Percentiles rank a stretch among this genome's conserved stretches.
Conservation (phyloP, 2,113 vertebrate species). For the Istiophorus platypterus region DNA sequence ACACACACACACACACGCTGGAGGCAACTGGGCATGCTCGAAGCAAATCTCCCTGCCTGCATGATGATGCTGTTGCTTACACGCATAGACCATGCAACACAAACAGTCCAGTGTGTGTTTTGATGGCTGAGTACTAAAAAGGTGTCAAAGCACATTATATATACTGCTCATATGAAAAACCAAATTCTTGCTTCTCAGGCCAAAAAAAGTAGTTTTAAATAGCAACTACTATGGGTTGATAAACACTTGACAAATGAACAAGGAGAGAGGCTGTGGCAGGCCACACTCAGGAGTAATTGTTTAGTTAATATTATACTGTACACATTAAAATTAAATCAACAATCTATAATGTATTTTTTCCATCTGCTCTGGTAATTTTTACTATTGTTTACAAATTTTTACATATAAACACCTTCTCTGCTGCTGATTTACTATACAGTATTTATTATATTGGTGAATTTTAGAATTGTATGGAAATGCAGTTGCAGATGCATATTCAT, state of each 20-base stretch:
- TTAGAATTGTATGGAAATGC: background rate
- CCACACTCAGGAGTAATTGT: background rate
- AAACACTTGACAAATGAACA: background rate
- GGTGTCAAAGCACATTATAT: background rate
- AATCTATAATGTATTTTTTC: background rate
- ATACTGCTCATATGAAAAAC: background rate
- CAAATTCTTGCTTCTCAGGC: background rate
- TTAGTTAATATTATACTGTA: background rate
- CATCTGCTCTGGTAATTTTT: background rate
- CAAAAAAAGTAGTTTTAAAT: too few species aligned
- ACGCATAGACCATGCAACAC: constrained; percentile 42
- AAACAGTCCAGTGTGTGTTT: constrained; percentile 23
- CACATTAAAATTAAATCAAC: background rate
- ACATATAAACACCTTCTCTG: background rate
- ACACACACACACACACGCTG: constrained; percentile 37
- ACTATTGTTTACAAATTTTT: too few species aligned
- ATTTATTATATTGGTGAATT: background rate
- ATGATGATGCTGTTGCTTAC: constrained; percentile 68
- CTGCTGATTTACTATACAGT: background rate
- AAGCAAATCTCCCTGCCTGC: constrained; percentile 59
- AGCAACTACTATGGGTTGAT: constrained; percentile 12
- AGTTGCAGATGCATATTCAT: background rate
- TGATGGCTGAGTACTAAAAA: constrained; percentile 11
- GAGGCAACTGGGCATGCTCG: constrained; percentile 77
- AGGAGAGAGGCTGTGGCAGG: background rate